Percentiles rank a stretch among this genome's conserved stretches.
Conservation (phyloP, 2,888 invertebrate species). For the Cartodere bifasciata region DNA sequence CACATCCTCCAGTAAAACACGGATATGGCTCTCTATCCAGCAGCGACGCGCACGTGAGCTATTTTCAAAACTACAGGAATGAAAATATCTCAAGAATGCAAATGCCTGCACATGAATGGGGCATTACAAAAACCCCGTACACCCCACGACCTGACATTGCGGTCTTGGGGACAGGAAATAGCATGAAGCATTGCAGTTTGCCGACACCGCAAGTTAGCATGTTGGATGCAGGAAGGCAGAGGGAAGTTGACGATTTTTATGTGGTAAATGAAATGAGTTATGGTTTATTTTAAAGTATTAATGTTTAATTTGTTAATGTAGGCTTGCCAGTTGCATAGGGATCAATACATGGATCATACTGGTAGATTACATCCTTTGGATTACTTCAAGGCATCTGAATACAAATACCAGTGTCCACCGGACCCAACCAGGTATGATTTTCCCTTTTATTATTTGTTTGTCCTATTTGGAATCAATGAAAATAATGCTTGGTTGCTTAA, state of each 20-base stretch:
- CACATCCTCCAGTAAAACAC: conserved; percentile 28
- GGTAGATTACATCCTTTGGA: conserved; percentile 43
- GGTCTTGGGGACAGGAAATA: conserved; percentile 24
- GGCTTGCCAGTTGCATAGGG: conserved; percentile 46
- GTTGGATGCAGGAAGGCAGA: conserved; percentile 31
- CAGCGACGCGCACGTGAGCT: conserved; percentile 23
- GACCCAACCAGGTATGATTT: conserved; percentile 41
- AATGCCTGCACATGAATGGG: conserved; percentile 35
- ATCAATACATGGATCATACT: conserved; percentile 47
- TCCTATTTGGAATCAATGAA: conserved; percentile 1
- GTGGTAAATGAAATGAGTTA: conserved; percentile 24
- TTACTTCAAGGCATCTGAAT: conserved; percentile 41
- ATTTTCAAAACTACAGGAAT: conserved; percentile 35
- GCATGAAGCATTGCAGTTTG: conserved; percentile 26
- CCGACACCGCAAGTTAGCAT: conserved; percentile 30
- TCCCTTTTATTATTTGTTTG: conserved; percentile 4
- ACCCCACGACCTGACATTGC: conserved; percentile 31
- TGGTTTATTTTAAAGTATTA: conserved; percentile 1
- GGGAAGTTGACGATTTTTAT: conserved; percentile 37
- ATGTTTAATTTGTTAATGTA: conserved; percentile 19
- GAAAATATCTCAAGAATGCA: conserved; percentile 33
- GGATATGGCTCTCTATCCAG: conserved; percentile 24
- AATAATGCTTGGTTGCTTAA: too few relatives aligned
- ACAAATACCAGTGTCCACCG: conserved; percentile 42
- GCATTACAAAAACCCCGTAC: conserved; percentile 29